Evolutionary conservation across 2,888 invertebrate genomes (phyloP).

Genomic region (Brachyptera putata): DNA sequence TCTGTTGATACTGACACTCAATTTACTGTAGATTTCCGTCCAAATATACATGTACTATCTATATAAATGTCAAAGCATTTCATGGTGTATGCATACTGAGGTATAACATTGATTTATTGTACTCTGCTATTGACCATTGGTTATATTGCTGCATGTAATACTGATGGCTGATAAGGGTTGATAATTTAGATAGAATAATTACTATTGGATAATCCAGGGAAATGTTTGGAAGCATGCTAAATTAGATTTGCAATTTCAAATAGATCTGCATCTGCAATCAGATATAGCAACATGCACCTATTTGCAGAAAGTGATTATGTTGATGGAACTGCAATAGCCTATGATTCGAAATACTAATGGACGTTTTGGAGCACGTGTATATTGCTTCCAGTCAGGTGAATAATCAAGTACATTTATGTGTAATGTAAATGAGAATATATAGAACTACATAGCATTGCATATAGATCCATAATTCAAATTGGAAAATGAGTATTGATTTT

Average conservation of each 20-base stretch:
- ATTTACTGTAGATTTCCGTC: slow-evolving; percentile 23
- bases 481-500: too few relatives aligned
- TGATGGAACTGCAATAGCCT: too few relatives aligned
- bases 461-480: too few relatives aligned
- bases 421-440: too few relatives aligned
- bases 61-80: slow-evolving; percentile 33
- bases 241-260: too few relatives aligned
- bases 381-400: neutral
- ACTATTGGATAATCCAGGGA: neutral
- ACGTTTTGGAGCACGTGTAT: neutral
- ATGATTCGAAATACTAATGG: too few relatives aligned
- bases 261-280: too few relatives aligned
- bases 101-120: slow-evolving; percentile 28
- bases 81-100: slow-evolving; percentile 27
- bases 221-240: neutral
- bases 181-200: slow-evolving; percentile 13
- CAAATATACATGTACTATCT: too few relatives aligned
- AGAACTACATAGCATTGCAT: too few relatives aligned
- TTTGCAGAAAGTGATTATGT: too few relatives aligned
- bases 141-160: neutral
- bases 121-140: neutral
- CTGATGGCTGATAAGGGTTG: slow-evolving; percentile 5
- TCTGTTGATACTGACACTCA: slow-evolving; percentile 12
- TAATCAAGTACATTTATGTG: too few relatives aligned
- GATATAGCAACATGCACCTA: too few relatives aligned